A percentile compares a stretch with the other conserved stretches of the same genome.
These are phyloP conservation scores for Pongo pygmaeus DNA, from an alignment of 2,113 vertebrate genomes.

Conservation along the genomic window DNA sequence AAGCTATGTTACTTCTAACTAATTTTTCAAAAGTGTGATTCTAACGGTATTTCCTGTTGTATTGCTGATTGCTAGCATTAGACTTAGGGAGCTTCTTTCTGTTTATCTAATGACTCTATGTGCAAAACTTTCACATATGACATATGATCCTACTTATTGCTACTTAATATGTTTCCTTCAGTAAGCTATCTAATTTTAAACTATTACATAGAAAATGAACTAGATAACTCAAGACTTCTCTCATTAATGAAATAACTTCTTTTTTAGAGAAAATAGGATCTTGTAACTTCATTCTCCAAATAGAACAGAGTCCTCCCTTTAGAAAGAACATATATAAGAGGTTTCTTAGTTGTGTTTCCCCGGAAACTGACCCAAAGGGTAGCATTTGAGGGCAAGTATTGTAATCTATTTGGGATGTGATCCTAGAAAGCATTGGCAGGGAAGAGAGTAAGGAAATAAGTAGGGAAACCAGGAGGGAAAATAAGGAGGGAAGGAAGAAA, in stretches of 20 bases:
- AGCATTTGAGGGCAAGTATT: background rate
- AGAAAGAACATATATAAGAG: background rate
- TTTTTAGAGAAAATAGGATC: background rate
- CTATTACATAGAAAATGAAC: background rate
- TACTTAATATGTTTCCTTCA: background rate
- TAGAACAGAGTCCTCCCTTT: background rate
- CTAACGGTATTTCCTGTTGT: background rate
- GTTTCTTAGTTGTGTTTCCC: background rate
- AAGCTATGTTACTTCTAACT: background rate
- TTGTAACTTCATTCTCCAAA: background rate
- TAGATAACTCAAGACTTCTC: background rate
- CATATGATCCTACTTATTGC: background rate
- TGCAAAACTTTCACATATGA: background rate
- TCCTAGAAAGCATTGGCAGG: background rate
- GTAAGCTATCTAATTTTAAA: constrained; percentile 12
- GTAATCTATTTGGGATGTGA: background rate
- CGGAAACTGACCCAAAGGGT: background rate
- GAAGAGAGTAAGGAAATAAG: background rate
- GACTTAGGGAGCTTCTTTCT: background rate
- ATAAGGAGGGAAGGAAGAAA: background rate
- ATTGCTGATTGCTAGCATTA: background rate
- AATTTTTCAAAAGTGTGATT: background rate
- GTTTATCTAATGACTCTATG: background rate
- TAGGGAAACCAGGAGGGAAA: background rate
- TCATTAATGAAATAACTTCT: background rate